phyloP scores from a whole-genome alignment of 2,888 invertebrate genomes.

The Cantharis lateralis region DNA sequence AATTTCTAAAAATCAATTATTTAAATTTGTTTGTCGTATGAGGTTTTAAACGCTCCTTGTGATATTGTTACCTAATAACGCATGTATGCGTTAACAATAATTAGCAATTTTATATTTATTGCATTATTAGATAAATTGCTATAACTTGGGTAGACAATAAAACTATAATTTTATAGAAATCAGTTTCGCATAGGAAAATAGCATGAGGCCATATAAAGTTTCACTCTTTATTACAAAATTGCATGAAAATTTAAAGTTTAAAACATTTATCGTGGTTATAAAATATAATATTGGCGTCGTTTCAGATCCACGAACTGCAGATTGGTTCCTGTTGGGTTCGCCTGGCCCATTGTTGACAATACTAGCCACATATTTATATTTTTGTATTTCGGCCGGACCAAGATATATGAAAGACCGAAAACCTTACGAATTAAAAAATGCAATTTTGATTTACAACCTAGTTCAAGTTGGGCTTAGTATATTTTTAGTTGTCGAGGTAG shows the following conservation, averaged over 20 bases:
- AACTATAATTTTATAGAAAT: background rate
- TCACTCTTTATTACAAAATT: background rate
- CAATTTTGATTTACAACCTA: slow-evolving; percentile 82
- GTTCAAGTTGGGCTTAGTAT: slow-evolving; percentile 81
- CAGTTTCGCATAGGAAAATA: background rate
- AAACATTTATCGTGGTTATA: background rate
- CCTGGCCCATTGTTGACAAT: slow-evolving; percentile 72
- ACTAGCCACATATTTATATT: slow-evolving; percentile 69
- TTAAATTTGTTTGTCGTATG: too few species aligned
- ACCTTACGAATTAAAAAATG: slow-evolving; percentile 77
- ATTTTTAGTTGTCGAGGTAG: slow-evolving; percentile 79
- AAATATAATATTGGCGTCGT: slow-evolving; percentile 28
- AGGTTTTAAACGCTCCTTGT: too few species aligned
- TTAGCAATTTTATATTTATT: background rate
- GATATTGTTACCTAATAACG: background rate
- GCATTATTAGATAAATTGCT: background rate
- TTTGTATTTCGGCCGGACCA: slow-evolving; percentile 81
- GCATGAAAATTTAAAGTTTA: background rate
- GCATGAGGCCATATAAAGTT: background rate
- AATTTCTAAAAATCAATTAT: background rate
- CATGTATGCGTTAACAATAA: background rate
- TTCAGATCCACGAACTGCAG: slow-evolving; percentile 69
- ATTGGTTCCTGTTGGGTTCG: slow-evolving; percentile 75
- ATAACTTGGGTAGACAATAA: background rate
- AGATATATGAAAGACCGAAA: slow-evolving; percentile 83